Evolutionary conservation across 2,797 vertebrate species (phyloP).

Genomic region (Pseudocheirus occidentalis): DNA sequence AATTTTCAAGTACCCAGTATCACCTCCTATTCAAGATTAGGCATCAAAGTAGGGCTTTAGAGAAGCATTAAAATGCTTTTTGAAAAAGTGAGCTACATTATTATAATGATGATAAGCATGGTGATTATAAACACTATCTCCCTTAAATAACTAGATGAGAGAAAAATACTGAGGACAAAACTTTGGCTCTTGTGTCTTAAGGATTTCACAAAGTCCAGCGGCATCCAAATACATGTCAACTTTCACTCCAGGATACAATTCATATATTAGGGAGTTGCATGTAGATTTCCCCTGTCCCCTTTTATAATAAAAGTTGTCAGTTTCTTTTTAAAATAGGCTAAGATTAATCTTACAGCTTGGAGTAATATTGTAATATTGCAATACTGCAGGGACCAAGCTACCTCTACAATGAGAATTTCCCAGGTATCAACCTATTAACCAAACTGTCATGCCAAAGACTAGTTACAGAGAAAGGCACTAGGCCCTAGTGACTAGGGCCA

Average conservation of each 20-base stretch:
- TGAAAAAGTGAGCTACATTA: background rate
- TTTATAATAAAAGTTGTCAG: background rate
- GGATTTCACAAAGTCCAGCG: background rate
- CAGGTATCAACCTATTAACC: background rate
- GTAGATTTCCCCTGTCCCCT: background rate
- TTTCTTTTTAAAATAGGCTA: background rate
- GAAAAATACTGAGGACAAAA: background rate
- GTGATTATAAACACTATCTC: background rate
- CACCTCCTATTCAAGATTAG: background rate
- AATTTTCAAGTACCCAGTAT: background rate
- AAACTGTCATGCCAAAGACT: background rate
- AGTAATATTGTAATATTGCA: background rate
- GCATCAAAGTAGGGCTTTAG: background rate
- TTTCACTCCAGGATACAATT: background rate
- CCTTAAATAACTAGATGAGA: background rate
- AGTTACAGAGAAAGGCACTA: background rate
- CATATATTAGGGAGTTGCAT: background rate
- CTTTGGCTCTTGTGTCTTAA: background rate
- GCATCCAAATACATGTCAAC: background rate
- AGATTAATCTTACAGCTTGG: background rate
- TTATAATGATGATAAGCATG: background rate
- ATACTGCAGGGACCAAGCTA: background rate
- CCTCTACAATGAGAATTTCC: background rate
- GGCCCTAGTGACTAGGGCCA: background rate
- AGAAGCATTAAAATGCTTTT: background rate